Evolutionary conservation across 2,888 invertebrate genomes (phyloP), one percentile per base, ranked within the genome.

Genomic region (Leptopilina drosophilae): DNA sequence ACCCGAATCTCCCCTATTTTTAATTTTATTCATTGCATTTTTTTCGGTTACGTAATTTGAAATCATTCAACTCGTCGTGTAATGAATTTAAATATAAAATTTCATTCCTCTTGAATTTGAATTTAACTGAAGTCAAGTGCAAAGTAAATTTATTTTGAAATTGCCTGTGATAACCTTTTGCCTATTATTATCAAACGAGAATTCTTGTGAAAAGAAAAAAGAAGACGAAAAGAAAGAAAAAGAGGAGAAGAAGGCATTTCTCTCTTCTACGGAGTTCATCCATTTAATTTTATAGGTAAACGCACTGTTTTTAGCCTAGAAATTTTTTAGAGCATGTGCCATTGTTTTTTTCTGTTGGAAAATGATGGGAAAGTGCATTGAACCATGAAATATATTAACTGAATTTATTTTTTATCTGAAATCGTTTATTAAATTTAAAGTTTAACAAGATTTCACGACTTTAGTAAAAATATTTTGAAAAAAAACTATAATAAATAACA

Each of bases 321-420:
- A 53, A 69, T 26, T 8, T 69, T 69, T 69, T 49, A 69, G 49
- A 69, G 67, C 67, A 69, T 49, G 26, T 26, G 67, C 67, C 49
- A 49, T 14, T 65, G 26, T 69, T 69, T 49, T 69, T 69, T 11
- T 69, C 2, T 49, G 11, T 12, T 11, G 49, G 49, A 49, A 11
- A 49, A 49, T 12, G 49, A 26, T 69, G 26, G 49, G 20, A 67
- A 69, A 12, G 49, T 14, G 46, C 67, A 26, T 20, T 49, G 46
- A 69, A 12, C 26, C 9, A 26, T 49, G 12, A 15, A 12, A 20
- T 5, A 49, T 46, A 15, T 69, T 69, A 20, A 69, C 49, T 20
- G 49, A 67, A 20, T 20, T 15, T 5, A 42, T 8, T 8, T 8
- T 8, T 42, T 42, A 49, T 49, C 0, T 49, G 49, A 49, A 49